Conservation (phyloP, 2,113 vertebrate species). For the Pachyramphus minor region DNA sequence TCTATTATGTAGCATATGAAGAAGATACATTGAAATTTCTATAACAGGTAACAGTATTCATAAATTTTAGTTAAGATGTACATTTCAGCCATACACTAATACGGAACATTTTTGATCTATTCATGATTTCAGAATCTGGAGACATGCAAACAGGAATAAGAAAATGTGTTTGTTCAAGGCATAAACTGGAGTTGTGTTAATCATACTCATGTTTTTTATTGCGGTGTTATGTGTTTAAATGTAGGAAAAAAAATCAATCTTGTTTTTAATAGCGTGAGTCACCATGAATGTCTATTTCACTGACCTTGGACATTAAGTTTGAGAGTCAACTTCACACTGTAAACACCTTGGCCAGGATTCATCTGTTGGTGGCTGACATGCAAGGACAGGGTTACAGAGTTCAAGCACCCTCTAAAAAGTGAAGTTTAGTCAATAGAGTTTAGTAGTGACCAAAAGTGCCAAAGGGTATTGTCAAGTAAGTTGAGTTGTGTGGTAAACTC, state of each 20-base stretch:
- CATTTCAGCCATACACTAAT: background rate
- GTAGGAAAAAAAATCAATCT: background rate
- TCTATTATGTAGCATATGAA: background rate
- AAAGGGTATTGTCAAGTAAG: background rate
- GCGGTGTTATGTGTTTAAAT: background rate
- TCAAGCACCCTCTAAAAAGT: background rate
- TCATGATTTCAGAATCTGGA: background rate
- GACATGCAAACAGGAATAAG: background rate
- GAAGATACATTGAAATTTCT: background rate
- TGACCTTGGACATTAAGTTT: background rate
- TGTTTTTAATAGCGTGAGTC: too few species aligned
- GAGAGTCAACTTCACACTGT: background rate
- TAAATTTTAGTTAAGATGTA: background rate
- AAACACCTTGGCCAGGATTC: background rate
- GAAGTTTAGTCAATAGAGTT: background rate
- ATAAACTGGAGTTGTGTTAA: background rate
- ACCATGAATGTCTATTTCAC: background rate
- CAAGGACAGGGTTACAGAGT: background rate
- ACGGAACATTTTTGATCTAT: background rate
- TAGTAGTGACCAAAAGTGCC: background rate
- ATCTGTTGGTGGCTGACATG: background rate
- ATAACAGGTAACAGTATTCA: background rate
- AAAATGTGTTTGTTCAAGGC: background rate
- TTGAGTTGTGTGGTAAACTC: background rate
- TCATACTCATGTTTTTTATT: background rate